Conservation (phyloP, 2,888 invertebrate genomes). For the Ormyrus labotus region DNA sequence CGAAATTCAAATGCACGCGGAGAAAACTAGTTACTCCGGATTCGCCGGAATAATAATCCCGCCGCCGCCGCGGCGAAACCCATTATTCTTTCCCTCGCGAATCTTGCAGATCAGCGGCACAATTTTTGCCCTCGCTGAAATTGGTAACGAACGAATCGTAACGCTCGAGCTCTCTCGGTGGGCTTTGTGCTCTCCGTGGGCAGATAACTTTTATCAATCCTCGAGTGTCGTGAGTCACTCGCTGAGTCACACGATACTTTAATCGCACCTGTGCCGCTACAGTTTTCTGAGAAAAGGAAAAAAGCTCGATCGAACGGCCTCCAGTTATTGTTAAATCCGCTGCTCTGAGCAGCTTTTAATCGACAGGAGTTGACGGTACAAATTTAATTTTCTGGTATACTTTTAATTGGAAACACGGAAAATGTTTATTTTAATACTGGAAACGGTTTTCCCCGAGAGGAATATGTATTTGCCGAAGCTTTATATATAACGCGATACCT, state of each 20-base stretch:
- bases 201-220: constrained; percentile 42
- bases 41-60: neutral
- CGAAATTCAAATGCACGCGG: constrained; percentile 37
- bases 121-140: neutral
- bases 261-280: constrained; percentile 26
- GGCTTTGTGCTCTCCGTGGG: neutral
- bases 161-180: neutral
- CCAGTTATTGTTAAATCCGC: too few species aligned
- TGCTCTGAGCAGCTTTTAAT: too few species aligned
- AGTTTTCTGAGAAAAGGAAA: neutral
- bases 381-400: too few species aligned
- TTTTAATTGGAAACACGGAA: too few species aligned
- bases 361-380: too few species aligned
- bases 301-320: neutral
- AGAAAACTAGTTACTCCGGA: constrained; percentile 38
- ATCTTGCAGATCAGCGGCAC: neutral
- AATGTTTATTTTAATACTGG: too few species aligned
- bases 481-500: too few species aligned
- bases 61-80: neutral
- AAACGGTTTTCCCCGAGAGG: too few species aligned
- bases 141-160: neutral
- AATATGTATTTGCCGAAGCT: too few species aligned
- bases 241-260: neutral
- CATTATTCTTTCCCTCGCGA: constrained; percentile 1
- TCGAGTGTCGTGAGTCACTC: constrained; percentile 18